A percentile compares a stretch with the other conserved stretches of the same genome.
These are phyloP conservation scores for Pseudoips prasinana DNA, from an alignment of 2,888 invertebrate genomes.

Conservation along the genomic window DNA sequence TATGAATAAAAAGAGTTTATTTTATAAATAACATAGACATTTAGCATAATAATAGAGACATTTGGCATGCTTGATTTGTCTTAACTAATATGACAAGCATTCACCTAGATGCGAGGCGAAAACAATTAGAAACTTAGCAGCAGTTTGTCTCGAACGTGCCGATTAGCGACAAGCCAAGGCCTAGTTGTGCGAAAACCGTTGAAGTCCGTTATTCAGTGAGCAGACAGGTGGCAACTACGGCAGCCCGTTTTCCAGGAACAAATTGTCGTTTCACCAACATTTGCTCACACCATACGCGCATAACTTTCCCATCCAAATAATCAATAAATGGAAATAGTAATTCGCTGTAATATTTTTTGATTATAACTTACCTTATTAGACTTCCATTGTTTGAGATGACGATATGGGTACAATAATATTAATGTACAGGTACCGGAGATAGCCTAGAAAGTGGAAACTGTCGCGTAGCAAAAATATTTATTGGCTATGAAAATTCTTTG, in stretches of 20 bases:
- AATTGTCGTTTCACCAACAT: conserved; percentile 58
- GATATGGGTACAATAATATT: too few species aligned
- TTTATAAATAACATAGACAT: too few species aligned
- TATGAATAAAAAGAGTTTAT: too few species aligned
- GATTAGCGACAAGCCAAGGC: conserved; percentile 50
- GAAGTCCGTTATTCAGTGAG: conserved; percentile 57
- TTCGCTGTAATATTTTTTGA: too few species aligned
- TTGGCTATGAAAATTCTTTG: too few species aligned
- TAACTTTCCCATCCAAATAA: conserved; percentile 53
- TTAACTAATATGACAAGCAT: conserved; percentile 2
- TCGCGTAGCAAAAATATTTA: too few species aligned
- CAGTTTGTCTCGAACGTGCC: conserved; percentile 46
- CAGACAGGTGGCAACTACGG: conserved; percentile 46
- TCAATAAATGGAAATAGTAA: conserved; percentile 55
- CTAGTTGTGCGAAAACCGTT: conserved; percentile 70
- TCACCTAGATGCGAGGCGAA: conserved; percentile 34
- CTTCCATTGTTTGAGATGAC: too few species aligned
- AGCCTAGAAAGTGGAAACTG: too few species aligned
- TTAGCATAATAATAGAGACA: too few species aligned
- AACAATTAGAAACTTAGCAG: conserved; percentile 49
- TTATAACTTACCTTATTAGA: too few species aligned
- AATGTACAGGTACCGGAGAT: too few species aligned
- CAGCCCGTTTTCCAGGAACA: conserved; percentile 56
- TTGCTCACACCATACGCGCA: conserved; percentile 60
- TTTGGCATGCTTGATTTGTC: background rate